These are phyloP conservation scores for Heliconius cydno DNA, from an alignment of 2,888 invertebrate genomes.

Conservation along the genomic window DNA sequence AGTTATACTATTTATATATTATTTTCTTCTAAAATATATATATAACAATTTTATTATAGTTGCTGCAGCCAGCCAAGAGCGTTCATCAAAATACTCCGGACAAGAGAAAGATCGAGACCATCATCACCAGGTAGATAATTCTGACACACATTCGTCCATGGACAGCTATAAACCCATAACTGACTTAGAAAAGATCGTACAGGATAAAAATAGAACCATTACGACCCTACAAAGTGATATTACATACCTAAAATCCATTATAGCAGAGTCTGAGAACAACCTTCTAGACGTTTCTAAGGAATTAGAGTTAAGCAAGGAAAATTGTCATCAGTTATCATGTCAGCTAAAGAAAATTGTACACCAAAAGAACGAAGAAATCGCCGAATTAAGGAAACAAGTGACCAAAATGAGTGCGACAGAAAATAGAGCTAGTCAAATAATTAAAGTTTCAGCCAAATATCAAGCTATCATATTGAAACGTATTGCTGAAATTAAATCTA, in stretches of 20 bases:
- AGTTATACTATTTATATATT: not conserved
- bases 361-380: slow-evolving; percentile 76
- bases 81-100: slow-evolving; percentile 54
- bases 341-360: slow-evolving; percentile 75
- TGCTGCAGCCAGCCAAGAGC: slow-evolving; percentile 60
- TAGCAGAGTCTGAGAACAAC: slow-evolving; percentile 75
- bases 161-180: slow-evolving; percentile 73
- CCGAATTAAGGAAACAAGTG: slow-evolving; percentile 72
- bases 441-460: slow-evolving; percentile 77
- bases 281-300: slow-evolving; percentile 71
- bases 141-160: slow-evolving; percentile 69
- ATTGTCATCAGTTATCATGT: slow-evolving; percentile 67
- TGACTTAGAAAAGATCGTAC: slow-evolving; percentile 74
- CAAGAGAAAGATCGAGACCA: slow-evolving; percentile 57
- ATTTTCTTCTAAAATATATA: not conserved
- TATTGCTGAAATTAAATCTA: slow-evolving; percentile 75
- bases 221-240: slow-evolving; percentile 72
- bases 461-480: slow-evolving; percentile 76
- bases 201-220: slow-evolving; percentile 74
- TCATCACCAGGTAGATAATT: slow-evolving; percentile 73
- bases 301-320: slow-evolving; percentile 68
- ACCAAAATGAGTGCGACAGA: slow-evolving; percentile 72
- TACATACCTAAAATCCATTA: slow-evolving; percentile 67
- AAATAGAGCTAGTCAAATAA: slow-evolving; percentile 73
- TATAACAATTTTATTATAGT: slow-evolving; percentile 55